Base-by-base conservation (phyloP, 1,140 invertebrate genomes). In the Atta cephalotes region DNA sequence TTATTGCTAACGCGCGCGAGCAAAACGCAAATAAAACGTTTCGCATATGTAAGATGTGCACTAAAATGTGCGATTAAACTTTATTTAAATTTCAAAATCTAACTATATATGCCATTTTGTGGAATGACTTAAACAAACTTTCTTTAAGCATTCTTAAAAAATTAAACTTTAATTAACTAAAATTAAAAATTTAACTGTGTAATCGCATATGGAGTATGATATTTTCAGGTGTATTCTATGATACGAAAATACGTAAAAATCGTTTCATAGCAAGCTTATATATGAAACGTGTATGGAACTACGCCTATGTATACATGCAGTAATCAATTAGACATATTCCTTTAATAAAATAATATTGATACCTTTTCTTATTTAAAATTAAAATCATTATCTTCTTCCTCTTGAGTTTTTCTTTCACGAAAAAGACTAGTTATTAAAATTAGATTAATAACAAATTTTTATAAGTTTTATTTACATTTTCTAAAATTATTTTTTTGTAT, bases 281-380 rank as follows among this genome's bases (percentile, higher is more conserved):
- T 71, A 39, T 58, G n/a, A 35, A 66, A 70, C n/a, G n/a, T 70
- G 39, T 70, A 82, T 10, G 39, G 9, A 76, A 63, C 39, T 74
- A 62, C n/a, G 6, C n/a, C 21, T 63, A 76, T 63, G 39, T 84
- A 84, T 63, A 71, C 10, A 70, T 74, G 49, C n/a, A 63, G 9
- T 14, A 62, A 84, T 84, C 68, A 72, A 60, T 81, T 71, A n/a
- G 25, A 82, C 21, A 60, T 45, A 74, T 60, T 82, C 39, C n/a
- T 74, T 45, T 53, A 51, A 21, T 53, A 18, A 58, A 25, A 49
- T 7, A 35, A 56, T 25, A 39, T 18, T 21, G 3, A 66, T 35
- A 25, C 25, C 2, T 49, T 14, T 18, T 25, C 3, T 68, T 53
- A 16, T 53, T 39, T 39, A 10, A 14, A 68, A 81, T 45, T 81